A percentile compares a stretch with the other conserved stretches of the same genome.
Evolutionary conservation across 2,888 invertebrate genomes (phyloP).

Genomic region (Lobophora halterata): DNA sequence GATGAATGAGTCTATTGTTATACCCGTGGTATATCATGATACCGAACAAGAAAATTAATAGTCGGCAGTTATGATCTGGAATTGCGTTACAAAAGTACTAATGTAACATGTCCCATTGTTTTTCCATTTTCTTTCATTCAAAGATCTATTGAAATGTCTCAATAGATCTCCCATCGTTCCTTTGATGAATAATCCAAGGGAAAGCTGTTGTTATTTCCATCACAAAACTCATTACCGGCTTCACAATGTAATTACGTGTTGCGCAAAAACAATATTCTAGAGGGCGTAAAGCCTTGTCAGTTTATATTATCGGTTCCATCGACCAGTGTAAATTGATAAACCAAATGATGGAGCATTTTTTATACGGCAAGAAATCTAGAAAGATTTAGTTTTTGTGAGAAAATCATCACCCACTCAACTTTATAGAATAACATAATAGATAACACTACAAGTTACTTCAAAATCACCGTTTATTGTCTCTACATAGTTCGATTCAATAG

Average conservation of each 20-base stretch:
- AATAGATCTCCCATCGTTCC: constrained; percentile 38
- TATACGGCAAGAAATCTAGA: no score
- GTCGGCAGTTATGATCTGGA: no score
- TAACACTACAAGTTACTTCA: no score
- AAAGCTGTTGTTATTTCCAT: constrained; percentile 45
- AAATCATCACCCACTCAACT: no score
- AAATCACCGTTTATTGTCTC: no score
- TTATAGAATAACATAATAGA: no score
- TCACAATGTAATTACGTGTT: constrained; percentile 43
- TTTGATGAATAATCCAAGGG: constrained; percentile 39
- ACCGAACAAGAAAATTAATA: no score
- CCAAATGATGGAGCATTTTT: neutral
- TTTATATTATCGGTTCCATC: constrained; percentile 31
- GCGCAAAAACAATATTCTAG: constrained; percentile 37
- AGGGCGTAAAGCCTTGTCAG: constrained; percentile 38
- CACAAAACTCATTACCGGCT: constrained; percentile 45
- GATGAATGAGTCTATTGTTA: no score
- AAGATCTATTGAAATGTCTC: constrained; percentile 11
- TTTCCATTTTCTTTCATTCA: constrained; percentile 6
- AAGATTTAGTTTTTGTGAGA: no score
- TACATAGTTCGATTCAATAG: no score
- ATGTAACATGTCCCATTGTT: constrained; percentile 13
- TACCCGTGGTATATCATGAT: no score
- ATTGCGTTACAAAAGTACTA: no score
- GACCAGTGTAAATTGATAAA: constrained; percentile 7